Conservation (phyloP, 2,113 vertebrate genomes). For the Phyllopteryx taeniolatus region DNA sequence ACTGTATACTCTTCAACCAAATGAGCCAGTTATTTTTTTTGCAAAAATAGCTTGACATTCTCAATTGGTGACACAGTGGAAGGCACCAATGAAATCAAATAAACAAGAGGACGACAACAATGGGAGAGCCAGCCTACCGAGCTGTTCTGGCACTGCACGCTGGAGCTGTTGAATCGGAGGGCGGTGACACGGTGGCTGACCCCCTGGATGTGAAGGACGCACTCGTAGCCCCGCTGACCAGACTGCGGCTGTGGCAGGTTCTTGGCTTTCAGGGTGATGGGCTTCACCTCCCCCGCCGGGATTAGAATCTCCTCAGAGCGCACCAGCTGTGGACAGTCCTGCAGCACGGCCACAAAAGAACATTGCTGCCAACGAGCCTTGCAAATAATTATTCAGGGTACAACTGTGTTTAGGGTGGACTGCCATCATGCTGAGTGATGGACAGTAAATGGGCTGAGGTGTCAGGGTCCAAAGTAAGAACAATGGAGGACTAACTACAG, state of each 20-base stretch:
- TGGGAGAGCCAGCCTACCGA: slow-evolving; percentile 76
- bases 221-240: slow-evolving; percentile 95
- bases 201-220: slow-evolving; percentile 90
- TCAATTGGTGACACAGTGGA: neutral
- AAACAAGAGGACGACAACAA: neutral
- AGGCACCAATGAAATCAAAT: neutral
- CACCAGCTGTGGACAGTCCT: slow-evolving; percentile 97
- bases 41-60: neutral
- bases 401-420: neutral
- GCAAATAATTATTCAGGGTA: neutral
- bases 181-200: slow-evolving; percentile 88
- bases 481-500: neutral
- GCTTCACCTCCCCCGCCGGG: slow-evolving; percentile 93
- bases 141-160: slow-evolving; percentile 98
- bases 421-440: neutral
- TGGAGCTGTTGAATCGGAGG: slow-evolving; percentile 98
- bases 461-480: neutral
- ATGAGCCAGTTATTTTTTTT: neutral
- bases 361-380: slow-evolving; percentile 3
- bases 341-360: neutral
- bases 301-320: slow-evolving; percentile 93
- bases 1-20: neutral
- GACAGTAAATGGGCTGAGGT: neutral
- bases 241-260: slow-evolving; percentile 98
- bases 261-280: slow-evolving; percentile 91